Percentiles rank a stretch among this genome's conserved stretches.
Evolutionary conservation across 2,888 invertebrate species (phyloP).

Genomic region (Eilema sororculum): DNA sequence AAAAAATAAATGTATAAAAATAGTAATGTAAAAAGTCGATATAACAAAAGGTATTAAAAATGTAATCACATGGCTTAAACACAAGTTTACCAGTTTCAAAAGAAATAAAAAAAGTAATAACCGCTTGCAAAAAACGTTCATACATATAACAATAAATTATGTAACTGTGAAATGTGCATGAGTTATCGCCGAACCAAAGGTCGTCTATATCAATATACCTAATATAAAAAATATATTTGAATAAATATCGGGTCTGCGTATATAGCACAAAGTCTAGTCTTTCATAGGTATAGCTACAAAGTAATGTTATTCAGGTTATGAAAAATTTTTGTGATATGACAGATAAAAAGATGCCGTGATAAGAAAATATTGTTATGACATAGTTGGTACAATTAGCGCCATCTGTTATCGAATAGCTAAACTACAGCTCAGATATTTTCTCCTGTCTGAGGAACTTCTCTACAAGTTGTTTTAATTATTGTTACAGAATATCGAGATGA

Average conservation of each 20-base stretch:
- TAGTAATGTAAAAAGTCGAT: not conserved
- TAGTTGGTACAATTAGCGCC: slow-evolving; percentile 31
- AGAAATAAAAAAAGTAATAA: slow-evolving; percentile 10
- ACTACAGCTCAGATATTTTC: slow-evolving; percentile 14
- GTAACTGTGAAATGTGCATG: slow-evolving; percentile 25
- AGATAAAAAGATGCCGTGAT: slow-evolving; percentile 36
- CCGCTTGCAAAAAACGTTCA: slow-evolving; percentile 1
- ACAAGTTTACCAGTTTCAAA: not conserved
- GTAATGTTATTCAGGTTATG: not conserved
- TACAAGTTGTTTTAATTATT: slow-evolving; percentile 24
- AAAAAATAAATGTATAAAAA: slow-evolving; percentile 4
- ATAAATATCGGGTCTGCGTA: slow-evolving; percentile 32
- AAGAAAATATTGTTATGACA: slow-evolving; percentile 7
- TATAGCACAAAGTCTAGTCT: slow-evolving; percentile 26
- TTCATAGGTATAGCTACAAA: not conserved
- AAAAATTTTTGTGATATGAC: not conserved
- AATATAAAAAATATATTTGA: slow-evolving; percentile 28
- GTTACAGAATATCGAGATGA: slow-evolving; percentile 86
- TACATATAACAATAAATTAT: slow-evolving; percentile 28
- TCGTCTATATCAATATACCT: slow-evolving; percentile 29
- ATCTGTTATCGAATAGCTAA: slow-evolving; percentile 41
- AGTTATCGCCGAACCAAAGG: slow-evolving; percentile 33
- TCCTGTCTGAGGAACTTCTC: not conserved
- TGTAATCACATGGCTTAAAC: slow-evolving; percentile 1
- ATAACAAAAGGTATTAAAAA: slow-evolving; percentile 8